Conservation (phyloP, 2,888 invertebrate genomes). For the Nemoura dubitans region DNA sequence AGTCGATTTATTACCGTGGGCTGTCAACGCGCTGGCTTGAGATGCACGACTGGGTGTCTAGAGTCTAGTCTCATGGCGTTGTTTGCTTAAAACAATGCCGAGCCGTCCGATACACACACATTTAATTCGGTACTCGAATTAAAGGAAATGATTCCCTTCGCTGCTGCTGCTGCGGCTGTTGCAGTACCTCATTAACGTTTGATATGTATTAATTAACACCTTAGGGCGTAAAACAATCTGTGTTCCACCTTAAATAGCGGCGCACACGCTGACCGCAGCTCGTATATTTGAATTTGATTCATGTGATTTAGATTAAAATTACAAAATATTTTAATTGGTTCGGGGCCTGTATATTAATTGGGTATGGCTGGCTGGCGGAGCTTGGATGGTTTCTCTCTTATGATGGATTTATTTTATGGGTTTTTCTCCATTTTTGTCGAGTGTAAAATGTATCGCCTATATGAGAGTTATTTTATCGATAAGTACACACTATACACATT, state of each 20-base stretch:
- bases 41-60: too few relatives aligned
- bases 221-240: not conserved
- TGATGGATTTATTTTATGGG: not conserved
- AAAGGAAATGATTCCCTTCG: not conserved
- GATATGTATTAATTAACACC: conserved; percentile 14
- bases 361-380: not conserved
- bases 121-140: conserved; percentile 9
- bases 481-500: not conserved
- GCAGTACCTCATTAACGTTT: not conserved
- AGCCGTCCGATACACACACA: not conserved
- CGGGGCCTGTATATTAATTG: not conserved
- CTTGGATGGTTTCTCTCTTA: too few relatives aligned
- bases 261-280: not conserved
- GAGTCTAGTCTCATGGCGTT: not conserved
- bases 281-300: not conserved
- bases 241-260: not conserved
- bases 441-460: not conserved
- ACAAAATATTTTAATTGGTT: not conserved
- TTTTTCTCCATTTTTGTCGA: not conserved
- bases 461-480: not conserved
- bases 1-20: conserved; percentile 9
- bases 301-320: not conserved
- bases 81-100: conserved; percentile 24
- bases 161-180: not conserved
- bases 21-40: not conserved